Evolutionary conservation across 1,140 invertebrate genomes (phyloP).

Genomic region (Leguminivora glycinivorella): DNA sequence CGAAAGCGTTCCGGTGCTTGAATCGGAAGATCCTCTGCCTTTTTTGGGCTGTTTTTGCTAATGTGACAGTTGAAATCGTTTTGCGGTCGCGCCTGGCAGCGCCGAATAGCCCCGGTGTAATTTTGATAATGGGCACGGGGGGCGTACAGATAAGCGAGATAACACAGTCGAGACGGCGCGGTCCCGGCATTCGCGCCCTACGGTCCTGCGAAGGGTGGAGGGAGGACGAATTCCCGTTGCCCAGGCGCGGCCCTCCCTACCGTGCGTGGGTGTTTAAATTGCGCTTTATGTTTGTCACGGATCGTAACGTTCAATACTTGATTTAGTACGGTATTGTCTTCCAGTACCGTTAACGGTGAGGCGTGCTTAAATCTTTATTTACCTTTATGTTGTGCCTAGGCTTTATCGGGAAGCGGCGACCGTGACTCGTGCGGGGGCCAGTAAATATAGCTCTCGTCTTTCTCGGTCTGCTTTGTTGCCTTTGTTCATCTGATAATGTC

Average conservation of each 20-base stretch:
- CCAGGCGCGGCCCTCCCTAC: slow-evolving; percentile 36
- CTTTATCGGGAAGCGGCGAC: slow-evolving; percentile 19
- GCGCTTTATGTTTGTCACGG: slow-evolving; percentile 38
- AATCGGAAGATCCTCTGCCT: neutral
- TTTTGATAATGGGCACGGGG: slow-evolving; percentile 58
- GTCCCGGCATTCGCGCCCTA: slow-evolving; percentile 36
- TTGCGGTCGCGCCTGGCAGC: slow-evolving; percentile 22
- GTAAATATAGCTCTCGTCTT: neutral
- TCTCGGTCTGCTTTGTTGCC: neutral
- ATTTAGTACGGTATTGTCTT: slow-evolving; percentile 32
- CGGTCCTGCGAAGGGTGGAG: slow-evolving; percentile 31
- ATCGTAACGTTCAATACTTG: slow-evolving; percentile 27
- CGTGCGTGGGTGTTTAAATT: slow-evolving; percentile 45
- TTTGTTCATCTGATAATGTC: slow-evolving; percentile 1
- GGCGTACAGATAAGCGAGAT: slow-evolving; percentile 53
- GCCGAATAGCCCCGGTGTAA: slow-evolving; percentile 40
- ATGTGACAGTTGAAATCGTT: slow-evolving; percentile 14
- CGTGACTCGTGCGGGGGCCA: slow-evolving; percentile 13
- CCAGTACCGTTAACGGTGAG: slow-evolving; percentile 27
- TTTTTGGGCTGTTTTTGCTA: slow-evolving; percentile 4
- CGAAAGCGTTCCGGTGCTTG: neutral
- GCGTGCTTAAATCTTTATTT: slow-evolving; percentile 26
- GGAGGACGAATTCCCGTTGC: slow-evolving; percentile 16
- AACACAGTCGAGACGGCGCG: slow-evolving; percentile 37
- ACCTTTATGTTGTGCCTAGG: slow-evolving; percentile 21